Conservation (phyloP, 37 sponge, comb jelly and placozoan genomes). For the Ephydatia muelleri region DNA sequence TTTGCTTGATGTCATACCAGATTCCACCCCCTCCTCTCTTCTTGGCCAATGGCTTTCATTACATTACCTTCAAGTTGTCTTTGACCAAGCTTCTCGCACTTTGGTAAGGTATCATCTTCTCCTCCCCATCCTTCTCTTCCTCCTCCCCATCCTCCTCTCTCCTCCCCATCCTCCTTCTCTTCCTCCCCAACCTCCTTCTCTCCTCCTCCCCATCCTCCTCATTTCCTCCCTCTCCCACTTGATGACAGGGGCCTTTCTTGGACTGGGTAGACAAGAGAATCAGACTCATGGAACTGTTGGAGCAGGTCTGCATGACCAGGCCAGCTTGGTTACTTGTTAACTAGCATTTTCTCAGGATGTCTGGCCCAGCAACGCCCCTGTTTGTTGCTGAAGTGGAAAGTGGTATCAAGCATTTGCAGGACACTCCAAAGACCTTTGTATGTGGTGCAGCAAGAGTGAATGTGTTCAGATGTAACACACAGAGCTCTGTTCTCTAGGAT, state of each 20-base stretch:
- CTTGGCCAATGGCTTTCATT: conserved; percentile 36
- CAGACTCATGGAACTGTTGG: conserved; percentile 24
- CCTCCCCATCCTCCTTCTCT: background rate
- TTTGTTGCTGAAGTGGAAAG: conserved; percentile 20
- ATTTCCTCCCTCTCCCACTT: background rate
- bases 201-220: background rate
- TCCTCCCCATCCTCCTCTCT: background rate
- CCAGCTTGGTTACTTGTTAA: background rate
- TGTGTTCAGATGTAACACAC: background rate
- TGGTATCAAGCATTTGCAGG: conserved; percentile 6
- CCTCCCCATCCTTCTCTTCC: no score
- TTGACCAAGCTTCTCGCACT: conserved; percentile 33
- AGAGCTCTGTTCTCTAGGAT: background rate
- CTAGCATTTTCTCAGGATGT: conserved; percentile 11
- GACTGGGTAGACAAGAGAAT: conserved; percentile 30
- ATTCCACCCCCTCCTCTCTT: conserved; percentile 1
- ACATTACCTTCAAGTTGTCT: conserved; percentile 23
- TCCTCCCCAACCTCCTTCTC: background rate
- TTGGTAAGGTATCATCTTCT: no score
- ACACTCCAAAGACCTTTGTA: background rate
- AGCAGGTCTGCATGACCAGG: conserved; percentile 25
- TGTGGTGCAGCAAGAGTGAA: background rate
- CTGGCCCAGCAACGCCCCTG: conserved; percentile 56
- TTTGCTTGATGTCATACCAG: conserved; percentile 42
- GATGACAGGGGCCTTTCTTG: conserved; percentile 27